Percentiles rank a stretch among this genome's conserved stretches.
phyloP scores from a whole-genome alignment of 2,888 invertebrate species.

The Theristus sp. region DNA sequence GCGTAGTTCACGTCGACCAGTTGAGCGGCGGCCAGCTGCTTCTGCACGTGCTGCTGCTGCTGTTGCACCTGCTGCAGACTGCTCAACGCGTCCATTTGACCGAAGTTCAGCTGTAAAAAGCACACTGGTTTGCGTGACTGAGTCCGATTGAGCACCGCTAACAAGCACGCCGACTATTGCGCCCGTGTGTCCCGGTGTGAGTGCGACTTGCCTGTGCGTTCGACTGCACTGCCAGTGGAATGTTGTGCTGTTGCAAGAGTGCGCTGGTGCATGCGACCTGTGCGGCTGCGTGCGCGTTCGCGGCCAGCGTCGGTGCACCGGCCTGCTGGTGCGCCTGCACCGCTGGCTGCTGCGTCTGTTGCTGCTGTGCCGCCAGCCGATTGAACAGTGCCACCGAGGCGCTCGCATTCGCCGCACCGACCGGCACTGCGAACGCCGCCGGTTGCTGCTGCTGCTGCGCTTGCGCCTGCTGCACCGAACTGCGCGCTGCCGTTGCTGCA shows the following conservation, averaged over 20 bases:
- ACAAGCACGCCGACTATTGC: not conserved
- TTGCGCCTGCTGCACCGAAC: constrained; percentile 3
- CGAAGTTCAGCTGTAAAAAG: too few relatives aligned
- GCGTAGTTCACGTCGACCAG: not conserved
- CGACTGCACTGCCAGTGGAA: too few relatives aligned
- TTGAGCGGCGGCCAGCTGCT: not conserved
- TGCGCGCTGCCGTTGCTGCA: too few relatives aligned
- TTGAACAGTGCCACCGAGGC: not conserved
- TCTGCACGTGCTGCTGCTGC: not conserved
- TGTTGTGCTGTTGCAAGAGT: too few relatives aligned
- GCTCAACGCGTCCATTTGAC: not conserved
- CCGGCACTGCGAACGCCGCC: constrained; percentile 1
- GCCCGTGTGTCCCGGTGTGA: too few relatives aligned
- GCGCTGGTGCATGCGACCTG: too few relatives aligned
- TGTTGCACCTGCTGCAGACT: not conserved
- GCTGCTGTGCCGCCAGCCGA: not conserved
- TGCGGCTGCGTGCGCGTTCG: too few relatives aligned
- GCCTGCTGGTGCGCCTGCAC: not conserved
- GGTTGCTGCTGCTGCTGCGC: constrained; percentile 6
- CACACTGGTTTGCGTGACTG: not conserved
- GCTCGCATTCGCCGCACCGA: not conserved
- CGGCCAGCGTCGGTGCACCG: too few relatives aligned
- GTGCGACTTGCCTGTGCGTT: too few relatives aligned
- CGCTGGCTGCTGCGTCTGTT: not conserved
- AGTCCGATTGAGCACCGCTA: not conserved